Conservation (phyloP, 2,797 vertebrate species). For the Pseudochaenichthys georgianus region DNA sequence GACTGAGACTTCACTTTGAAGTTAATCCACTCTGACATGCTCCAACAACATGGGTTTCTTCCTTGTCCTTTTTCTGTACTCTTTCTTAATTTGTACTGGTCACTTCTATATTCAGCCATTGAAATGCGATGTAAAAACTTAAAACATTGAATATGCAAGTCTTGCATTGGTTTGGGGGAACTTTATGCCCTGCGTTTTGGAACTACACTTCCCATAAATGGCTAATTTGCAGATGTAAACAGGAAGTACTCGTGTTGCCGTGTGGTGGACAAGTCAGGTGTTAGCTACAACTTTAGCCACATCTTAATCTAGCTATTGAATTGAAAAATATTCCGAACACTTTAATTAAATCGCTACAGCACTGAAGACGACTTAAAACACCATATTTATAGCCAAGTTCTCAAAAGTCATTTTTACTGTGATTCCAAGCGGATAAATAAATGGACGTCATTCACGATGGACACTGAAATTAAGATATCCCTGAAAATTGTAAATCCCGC, state of each 20-base stretch:
- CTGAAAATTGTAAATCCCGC: too few species aligned
- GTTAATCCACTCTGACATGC: not conserved
- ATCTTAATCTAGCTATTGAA: not conserved
- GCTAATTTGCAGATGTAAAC: not conserved
- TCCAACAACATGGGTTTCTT: not conserved
- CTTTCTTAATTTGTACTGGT: not conserved
- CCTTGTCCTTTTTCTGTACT: not conserved
- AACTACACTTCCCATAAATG: not conserved
- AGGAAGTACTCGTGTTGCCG: not conserved
- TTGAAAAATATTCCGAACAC: not conserved
- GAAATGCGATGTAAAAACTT: not conserved
- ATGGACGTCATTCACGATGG: too few species aligned
- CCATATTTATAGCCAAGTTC: too few species aligned
- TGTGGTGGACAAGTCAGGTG: not conserved
- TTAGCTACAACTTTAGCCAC: not conserved
- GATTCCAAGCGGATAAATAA: too few species aligned
- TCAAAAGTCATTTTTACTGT: too few species aligned
- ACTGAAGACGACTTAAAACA: too few species aligned
- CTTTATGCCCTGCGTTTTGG: not conserved
- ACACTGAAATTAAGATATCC: too few species aligned
- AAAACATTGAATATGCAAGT: not conserved
- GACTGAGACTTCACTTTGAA: conserved; percentile 33
- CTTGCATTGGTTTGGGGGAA: not conserved
- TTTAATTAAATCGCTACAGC: too few species aligned
- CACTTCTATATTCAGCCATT: not conserved